phyloP scores from a whole-genome alignment of 2,888 invertebrate genomes.

The Junonia oenone region DNA sequence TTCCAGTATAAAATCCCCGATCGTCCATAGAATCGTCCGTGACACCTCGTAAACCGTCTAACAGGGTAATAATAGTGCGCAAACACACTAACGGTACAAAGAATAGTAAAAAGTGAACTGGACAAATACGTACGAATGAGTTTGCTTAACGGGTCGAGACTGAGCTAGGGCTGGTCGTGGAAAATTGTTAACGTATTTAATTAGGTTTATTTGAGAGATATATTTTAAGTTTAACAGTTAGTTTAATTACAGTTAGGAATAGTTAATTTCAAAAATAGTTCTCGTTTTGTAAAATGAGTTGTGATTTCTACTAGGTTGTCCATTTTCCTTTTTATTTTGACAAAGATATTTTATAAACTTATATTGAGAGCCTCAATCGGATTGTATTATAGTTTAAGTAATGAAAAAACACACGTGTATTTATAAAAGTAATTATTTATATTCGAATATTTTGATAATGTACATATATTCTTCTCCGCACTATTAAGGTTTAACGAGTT shows the following conservation, averaged over 20 bases:
- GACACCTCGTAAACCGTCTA: conserved; percentile 36
- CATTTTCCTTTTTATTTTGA: too few relatives aligned
- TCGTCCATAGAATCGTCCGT: neutral
- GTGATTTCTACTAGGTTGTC: too few relatives aligned
- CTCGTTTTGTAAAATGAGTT: too few relatives aligned
- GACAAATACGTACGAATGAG: conserved; percentile 71
- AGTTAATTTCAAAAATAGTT: neutral
- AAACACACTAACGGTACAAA: conserved; percentile 66
- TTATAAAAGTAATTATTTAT: too few relatives aligned
- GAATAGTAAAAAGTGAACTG: conserved; percentile 75
- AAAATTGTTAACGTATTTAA: conserved; percentile 28
- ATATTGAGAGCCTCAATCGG: too few relatives aligned
- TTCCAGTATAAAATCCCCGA: neutral
- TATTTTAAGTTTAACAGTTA: neutral
- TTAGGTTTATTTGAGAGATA: neutral
- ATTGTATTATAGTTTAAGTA: too few relatives aligned
- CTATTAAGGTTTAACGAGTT: too few relatives aligned
- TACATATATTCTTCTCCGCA: too few relatives aligned
- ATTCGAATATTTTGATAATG: too few relatives aligned
- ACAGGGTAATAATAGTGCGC: conserved; percentile 63
- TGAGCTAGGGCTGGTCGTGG: conserved; percentile 30
- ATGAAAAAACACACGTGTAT: too few relatives aligned
- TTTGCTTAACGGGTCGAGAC: conserved; percentile 65
- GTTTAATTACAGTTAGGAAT: neutral
- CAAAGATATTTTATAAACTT: too few relatives aligned